Conservation (phyloP, 2,888 invertebrate genomes). For the Galerucella pusilla region DNA sequence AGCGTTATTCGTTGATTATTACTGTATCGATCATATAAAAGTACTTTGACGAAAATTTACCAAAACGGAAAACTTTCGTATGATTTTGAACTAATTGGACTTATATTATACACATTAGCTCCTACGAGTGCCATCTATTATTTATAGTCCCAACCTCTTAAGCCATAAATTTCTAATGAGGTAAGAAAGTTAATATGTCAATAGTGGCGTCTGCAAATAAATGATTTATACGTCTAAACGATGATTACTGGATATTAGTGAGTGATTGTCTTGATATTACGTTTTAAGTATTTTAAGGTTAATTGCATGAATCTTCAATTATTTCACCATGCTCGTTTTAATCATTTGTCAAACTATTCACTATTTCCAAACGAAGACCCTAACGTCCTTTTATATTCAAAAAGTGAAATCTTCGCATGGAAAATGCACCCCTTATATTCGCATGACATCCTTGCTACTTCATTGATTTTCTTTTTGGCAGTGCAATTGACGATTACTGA, state of each 20-base stretch:
- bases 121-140: constrained; percentile 28
- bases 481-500: background rate
- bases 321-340: too few species aligned
- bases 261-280: background rate
- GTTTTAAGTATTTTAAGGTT: background rate
- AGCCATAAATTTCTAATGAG: constrained; percentile 39
- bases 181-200: constrained; percentile 58
- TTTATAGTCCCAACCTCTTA: constrained; percentile 39
- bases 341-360: too few species aligned
- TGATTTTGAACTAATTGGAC: constrained; percentile 30
- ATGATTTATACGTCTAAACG: constrained; percentile 63
- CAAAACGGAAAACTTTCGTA: background rate
- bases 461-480: constrained; percentile 11
- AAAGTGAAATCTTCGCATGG: background rate
- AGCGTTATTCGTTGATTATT: background rate
- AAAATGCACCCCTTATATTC: constrained; percentile 4
- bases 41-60: background rate
- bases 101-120: constrained; percentile 38
- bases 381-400: too few species aligned
- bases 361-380: too few species aligned
- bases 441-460: background rate
- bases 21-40: background rate
- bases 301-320: background rate
- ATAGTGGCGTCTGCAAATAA: constrained; percentile 57
- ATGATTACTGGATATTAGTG: constrained; percentile 63